Evolutionary conservation across 2,888 invertebrate species (phyloP), one percentile per base, ranked within the genome.

Genomic region (Lathronympha strigana): DNA sequence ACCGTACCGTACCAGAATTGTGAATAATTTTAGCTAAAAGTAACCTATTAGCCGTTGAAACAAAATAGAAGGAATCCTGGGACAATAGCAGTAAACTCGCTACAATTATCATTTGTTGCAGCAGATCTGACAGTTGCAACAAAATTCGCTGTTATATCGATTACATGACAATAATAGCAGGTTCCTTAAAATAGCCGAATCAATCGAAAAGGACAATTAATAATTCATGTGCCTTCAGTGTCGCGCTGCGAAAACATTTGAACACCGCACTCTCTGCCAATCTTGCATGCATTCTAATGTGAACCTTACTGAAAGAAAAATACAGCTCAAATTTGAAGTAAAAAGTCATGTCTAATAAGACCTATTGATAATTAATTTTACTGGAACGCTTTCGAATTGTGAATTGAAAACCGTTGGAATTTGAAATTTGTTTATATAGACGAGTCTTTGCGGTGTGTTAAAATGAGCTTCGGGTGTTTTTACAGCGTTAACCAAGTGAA

Each of bases 381-480:
- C n/a, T 57, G 31, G 31, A 57, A 43, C 28, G 55, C 51, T 36
- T 53, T 57, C 43, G 19, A 58, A 58, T 25, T 47, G 45, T 31
- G 53, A 58, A 61, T 49, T 58, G 54, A 54, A 61, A 58, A 17
- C 47, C 40, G 28, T 64, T 49, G 54, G 61, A 66, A 66, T 66
- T 61, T 47, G 54, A 61, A 66, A 61, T 66, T 61, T 66, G 66
- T 66, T 66, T 61, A 36, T 61, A 36, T 40, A 54, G 31, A 66
- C 31, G 58, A 47, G 60, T 47, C 58, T 66, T 45, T 47, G 58
- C 57, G 45, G 57, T 57, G 57, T 49, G 36, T 60, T 36, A 49
- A 36, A 60, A 60, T 60, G 58, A 36, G 58, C 33, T 19, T 47
- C 33, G 15, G 33, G 55, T 57, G 31, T 57, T 45, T 45, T 57